phyloP scores from a whole-genome alignment of 1,140 invertebrate species.

The Hermatobates lingyangjiaoensis region DNA sequence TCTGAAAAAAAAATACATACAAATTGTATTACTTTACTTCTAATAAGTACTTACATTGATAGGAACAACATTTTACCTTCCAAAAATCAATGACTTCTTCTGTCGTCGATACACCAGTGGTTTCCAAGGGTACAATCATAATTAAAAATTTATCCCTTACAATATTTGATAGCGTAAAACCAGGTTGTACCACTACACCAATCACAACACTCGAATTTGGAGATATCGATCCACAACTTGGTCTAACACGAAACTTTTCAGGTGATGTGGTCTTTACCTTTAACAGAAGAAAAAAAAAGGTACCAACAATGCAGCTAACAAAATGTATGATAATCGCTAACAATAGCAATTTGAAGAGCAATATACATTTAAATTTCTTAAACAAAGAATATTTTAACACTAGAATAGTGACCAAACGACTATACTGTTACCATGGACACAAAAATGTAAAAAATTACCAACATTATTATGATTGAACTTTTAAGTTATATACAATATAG shows the following conservation, averaged over 20 bases:
- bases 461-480: too few relatives aligned
- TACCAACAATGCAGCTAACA: too few relatives aligned
- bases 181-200: conserved; percentile 32
- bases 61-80: conserved; percentile 29
- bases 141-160: conserved; percentile 48
- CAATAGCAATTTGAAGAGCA: too few relatives aligned
- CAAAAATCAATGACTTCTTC: conserved; percentile 38
- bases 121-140: conserved; percentile 38
- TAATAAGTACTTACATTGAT: background rate
- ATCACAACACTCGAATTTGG: conserved; percentile 32
- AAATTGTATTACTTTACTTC: background rate
- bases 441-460: too few relatives aligned
- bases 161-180: conserved; percentile 30
- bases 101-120: conserved; percentile 24
- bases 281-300: conserved; percentile 17
- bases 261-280: conserved; percentile 64
- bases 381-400: too few relatives aligned
- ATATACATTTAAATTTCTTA: too few relatives aligned
- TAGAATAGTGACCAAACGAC: too few relatives aligned
- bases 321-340: too few relatives aligned
- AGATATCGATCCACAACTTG: conserved; percentile 53
- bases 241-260: conserved; percentile 76
- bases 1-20: conserved; percentile 1
- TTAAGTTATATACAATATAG: too few relatives aligned
- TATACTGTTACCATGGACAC: too few relatives aligned